Evolutionary conservation across 2,888 invertebrate genomes (phyloP).

Genomic region (Rhamnusium bicolor): DNA sequence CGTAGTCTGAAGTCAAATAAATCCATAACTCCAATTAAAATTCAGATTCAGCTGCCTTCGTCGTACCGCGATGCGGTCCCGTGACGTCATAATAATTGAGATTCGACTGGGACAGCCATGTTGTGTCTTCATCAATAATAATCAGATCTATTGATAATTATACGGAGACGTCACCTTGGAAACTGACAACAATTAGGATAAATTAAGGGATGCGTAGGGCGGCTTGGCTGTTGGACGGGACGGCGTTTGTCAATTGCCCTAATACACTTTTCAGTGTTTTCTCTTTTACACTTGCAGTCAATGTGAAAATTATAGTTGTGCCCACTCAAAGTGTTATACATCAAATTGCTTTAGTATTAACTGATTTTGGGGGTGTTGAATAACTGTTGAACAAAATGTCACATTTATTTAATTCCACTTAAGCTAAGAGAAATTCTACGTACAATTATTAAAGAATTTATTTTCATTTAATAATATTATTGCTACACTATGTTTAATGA

Average conservation of each 20-base stretch:
- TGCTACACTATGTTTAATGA: too few species aligned
- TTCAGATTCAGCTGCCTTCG: slow-evolving; percentile 51
- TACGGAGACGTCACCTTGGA: slow-evolving; percentile 68
- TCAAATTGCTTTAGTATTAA: too few species aligned
- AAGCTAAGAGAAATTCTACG: too few species aligned
- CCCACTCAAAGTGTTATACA: too few species aligned
- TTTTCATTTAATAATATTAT: too few species aligned
- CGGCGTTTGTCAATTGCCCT: slow-evolving; percentile 31
- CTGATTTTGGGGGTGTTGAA: too few species aligned
- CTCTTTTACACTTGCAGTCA: too few species aligned
- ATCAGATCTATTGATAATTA: slow-evolving; percentile 71
- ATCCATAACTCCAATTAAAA: slow-evolving; percentile 58
- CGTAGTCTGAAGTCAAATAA: slow-evolving; percentile 44
- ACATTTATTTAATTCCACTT: too few species aligned
- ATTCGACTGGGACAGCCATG: slow-evolving; percentile 58
- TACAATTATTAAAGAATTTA: too few species aligned
- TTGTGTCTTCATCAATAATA: slow-evolving; percentile 69
- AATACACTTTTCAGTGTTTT: background rate
- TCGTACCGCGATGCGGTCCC: slow-evolving; percentile 32
- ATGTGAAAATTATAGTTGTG: too few species aligned
- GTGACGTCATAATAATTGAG: slow-evolving; percentile 58
- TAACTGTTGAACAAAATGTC: too few species aligned
- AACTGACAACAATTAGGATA: slow-evolving; percentile 71
- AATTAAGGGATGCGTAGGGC: slow-evolving; percentile 63
- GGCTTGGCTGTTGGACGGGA: slow-evolving; percentile 39